These are phyloP conservation scores for Tetheella fluctuosa DNA, from an alignment of 2,888 invertebrate genomes.

Conservation along the genomic window DNA sequence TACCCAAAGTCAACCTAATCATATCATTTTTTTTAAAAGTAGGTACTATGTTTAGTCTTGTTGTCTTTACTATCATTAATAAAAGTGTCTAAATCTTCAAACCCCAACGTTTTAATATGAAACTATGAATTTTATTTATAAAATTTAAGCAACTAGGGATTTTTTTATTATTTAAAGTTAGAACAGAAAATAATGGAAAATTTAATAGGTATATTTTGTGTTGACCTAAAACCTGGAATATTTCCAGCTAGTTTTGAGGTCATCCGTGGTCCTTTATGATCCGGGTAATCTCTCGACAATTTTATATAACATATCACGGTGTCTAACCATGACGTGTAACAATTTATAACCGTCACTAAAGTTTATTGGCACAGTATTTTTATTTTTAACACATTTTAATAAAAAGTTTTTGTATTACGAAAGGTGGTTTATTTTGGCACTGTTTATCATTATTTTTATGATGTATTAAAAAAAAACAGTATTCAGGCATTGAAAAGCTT, in stretches of 20 bases:
- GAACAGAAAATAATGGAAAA: background rate
- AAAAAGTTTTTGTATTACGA: background rate
- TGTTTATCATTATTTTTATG: too few relatives aligned
- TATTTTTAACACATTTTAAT: background rate
- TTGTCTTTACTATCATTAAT: too few relatives aligned
- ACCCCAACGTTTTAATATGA: too few relatives aligned
- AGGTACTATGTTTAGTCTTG: too few relatives aligned
- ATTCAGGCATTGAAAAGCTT: too few relatives aligned
- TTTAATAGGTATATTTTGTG: background rate
- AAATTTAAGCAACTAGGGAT: background rate
- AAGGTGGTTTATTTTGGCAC: background rate
- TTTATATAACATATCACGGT: conserved; percentile 10
- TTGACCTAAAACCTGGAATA: background rate
- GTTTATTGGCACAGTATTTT: conserved; percentile 8
- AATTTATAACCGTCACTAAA: conserved; percentile 10
- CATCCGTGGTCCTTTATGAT: conserved; percentile 6
- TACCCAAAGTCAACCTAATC: too few relatives aligned
- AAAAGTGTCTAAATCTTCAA: too few relatives aligned
- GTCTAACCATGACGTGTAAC: conserved; percentile 9
- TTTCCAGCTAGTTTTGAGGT: background rate
- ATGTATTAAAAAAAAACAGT: too few relatives aligned
- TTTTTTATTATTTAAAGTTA: background rate
- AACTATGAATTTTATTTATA: too few relatives aligned
- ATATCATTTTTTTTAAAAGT: too few relatives aligned
- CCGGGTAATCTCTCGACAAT: conserved; percentile 11